phyloP scores from a whole-genome alignment of 2,888 invertebrate species.

The Subacronicta megacephala region DNA sequence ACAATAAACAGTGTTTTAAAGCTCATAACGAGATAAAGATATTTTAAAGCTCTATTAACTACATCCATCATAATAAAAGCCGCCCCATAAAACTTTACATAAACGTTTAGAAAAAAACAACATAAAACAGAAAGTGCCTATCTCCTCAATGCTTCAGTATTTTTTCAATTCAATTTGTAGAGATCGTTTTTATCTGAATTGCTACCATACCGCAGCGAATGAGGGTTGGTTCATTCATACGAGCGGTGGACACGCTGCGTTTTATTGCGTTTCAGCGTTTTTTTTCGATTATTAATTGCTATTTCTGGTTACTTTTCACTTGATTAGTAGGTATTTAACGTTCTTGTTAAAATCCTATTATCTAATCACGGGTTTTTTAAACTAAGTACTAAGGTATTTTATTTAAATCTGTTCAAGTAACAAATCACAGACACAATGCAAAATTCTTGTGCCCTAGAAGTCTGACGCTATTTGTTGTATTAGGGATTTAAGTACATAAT shows the following conservation, averaged over 20 bases:
- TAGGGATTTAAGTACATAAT: no score
- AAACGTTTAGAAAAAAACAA: constrained; percentile 49
- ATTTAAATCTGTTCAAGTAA: no score
- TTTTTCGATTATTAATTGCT: not conserved
- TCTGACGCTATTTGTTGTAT: no score
- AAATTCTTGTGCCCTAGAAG: no score
- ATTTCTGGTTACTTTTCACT: no score
- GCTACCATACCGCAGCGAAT: constrained; percentile 81
- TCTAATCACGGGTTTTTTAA: no score
- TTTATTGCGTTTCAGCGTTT: not conserved
- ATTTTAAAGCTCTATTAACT: constrained; percentile 43
- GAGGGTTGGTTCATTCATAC: constrained; percentile 65
- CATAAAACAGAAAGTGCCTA: constrained; percentile 55
- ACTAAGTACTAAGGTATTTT: no score
- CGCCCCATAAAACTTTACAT: constrained; percentile 51
- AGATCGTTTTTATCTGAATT: constrained; percentile 86
- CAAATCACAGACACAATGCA: no score
- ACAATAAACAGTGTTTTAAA: constrained; percentile 29
- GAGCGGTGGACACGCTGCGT: constrained; percentile 52
- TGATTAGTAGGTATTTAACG: no score
- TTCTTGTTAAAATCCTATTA: no score
- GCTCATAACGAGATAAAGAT: constrained; percentile 40
- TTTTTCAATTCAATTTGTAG: constrained; percentile 86
- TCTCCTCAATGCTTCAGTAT: constrained; percentile 54
- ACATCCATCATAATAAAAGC: constrained; percentile 56